These are phyloP conservation scores for Leontopithecus rosalia DNA, from an alignment of 2,797 vertebrate genomes.

Conservation along the genomic window DNA sequence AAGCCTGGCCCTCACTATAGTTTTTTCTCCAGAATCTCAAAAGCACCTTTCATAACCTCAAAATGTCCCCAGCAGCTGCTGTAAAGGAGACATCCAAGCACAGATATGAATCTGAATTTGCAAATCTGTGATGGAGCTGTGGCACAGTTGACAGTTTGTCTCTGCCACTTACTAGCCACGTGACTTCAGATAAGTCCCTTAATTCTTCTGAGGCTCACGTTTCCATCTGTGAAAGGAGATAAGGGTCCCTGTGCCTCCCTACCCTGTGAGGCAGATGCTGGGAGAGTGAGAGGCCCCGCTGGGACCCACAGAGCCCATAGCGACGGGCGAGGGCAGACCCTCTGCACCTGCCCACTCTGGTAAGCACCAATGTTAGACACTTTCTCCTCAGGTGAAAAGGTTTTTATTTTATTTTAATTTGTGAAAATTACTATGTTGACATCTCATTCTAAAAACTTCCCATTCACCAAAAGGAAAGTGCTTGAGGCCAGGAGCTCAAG, in stretches of 20 bases:
- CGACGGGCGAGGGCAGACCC: not conserved
- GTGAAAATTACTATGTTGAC: not conserved
- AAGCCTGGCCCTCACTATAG: too few species aligned
- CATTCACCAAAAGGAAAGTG: not conserved
- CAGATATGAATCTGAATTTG: not conserved
- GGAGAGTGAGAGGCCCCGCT: not conserved
- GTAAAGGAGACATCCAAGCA: not conserved
- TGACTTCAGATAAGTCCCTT: not conserved
- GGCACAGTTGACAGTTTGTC: not conserved
- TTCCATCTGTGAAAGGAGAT: not conserved
- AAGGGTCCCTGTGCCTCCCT: not conserved
- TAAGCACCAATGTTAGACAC: not conserved
- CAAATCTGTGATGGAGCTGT: not conserved
- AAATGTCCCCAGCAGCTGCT: not conserved
- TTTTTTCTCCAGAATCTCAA: not conserved
- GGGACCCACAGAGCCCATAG: not conserved
- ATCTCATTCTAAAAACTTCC: not conserved
- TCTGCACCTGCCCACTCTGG: not conserved
- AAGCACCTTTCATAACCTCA: not conserved
- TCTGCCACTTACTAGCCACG: not conserved
- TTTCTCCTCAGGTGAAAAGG: not conserved
- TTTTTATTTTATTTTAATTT: not conserved
- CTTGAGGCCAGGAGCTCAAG: not conserved
- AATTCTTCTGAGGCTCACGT: not conserved
- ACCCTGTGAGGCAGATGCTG: not conserved